Percentiles rank a stretch among this genome's conserved stretches.
Conservation (phyloP, 2,113 vertebrate species). For the Xenopus laevis region DNA sequence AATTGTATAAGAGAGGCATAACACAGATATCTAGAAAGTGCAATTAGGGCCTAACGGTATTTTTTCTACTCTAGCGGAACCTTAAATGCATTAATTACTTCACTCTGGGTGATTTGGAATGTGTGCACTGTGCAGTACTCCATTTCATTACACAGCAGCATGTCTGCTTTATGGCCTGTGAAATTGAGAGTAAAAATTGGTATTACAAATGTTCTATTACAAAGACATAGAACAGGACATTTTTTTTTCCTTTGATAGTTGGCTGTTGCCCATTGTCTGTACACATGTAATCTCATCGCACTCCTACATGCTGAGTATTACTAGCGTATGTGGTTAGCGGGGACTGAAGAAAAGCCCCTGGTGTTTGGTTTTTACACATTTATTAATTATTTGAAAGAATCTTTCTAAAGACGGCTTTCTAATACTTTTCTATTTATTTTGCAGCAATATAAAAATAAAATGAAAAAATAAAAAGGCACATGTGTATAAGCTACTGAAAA, state of each 20-base stretch:
- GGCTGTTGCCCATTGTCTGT: not conserved
- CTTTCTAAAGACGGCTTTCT: not conserved
- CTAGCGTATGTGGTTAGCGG: slow-evolving; percentile 7
- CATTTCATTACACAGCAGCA: slow-evolving; percentile 47
- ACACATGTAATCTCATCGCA: slow-evolving; percentile 28
- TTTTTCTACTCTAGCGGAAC: slow-evolving; percentile 4
- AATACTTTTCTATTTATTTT: too few species aligned
- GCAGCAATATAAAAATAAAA: too few species aligned
- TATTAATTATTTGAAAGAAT: slow-evolving; percentile 8
- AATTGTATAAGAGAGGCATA: too few species aligned
- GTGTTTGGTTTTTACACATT: not conserved
- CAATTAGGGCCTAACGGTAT: too few species aligned
- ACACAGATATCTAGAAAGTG: too few species aligned
- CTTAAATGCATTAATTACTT: slow-evolving; percentile 31
- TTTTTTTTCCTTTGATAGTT: not conserved
- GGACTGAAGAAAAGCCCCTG: too few species aligned
- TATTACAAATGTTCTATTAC: slow-evolving; percentile 47
- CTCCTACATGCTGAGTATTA: slow-evolving; percentile 6
- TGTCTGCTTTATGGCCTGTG: slow-evolving; percentile 49
- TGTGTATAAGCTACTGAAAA: too few species aligned
- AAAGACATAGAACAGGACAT: not conserved
- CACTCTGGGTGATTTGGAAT: slow-evolving; percentile 22
- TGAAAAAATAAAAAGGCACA: too few species aligned
- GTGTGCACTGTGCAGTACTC: slow-evolving; percentile 12
- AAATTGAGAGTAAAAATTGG: slow-evolving; percentile 51